Base-by-base conservation (phyloP, 1,140 invertebrate genomes). In the Rhynchophorus ferrugineus region DNA sequence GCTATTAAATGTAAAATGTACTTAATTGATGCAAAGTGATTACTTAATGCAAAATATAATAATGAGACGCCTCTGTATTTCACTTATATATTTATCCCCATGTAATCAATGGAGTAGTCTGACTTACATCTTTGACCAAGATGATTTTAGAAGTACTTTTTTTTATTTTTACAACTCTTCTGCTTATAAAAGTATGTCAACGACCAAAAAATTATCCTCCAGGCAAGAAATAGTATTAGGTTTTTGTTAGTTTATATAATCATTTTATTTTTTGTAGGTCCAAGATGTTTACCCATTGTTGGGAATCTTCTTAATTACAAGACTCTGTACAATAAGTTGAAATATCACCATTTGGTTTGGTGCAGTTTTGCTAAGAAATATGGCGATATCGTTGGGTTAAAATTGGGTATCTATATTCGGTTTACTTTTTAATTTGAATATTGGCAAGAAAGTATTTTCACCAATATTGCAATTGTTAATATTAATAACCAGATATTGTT, bases 261-360 rank as follows among this genome's bases (percentile, higher is more conserved):
- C n/a, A n/a, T n/a, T n/a, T n/a, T n/a, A n/a, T n/a, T n/a, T n/a
- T n/a, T n/a, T 49, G 29, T 56, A 87, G 87, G 87, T 64, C 87
- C 87, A 35, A 65, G 64, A 44, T 77, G 81, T 72, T 73, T 80
- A 56, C 85, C 85, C 6, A 70, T 84, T 55, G 53, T 84, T 14
- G 85, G 86, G 11, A 84, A 79, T 59, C 71, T 75, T 1, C 62
- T 70, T n/a, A 59, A 76, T 36, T 62, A 87, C 3, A 74, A 76
- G 37, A 72, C 71, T 56, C 63, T 82, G 17, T 66, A 73, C 1
- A 71, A 67, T 29, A 63, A 75, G 42, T 62, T 72, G 44, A 77
- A 80, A 1, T 80, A 81, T 0, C 80, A 84, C 61, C 81, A 83
- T 62, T 65, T 77, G 21, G 81, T 78, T 0, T 73, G 85, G 3